These are phyloP conservation scores for Nineta flava DNA, from an alignment of 2,888 invertebrate species.

Conservation along the genomic window DNA sequence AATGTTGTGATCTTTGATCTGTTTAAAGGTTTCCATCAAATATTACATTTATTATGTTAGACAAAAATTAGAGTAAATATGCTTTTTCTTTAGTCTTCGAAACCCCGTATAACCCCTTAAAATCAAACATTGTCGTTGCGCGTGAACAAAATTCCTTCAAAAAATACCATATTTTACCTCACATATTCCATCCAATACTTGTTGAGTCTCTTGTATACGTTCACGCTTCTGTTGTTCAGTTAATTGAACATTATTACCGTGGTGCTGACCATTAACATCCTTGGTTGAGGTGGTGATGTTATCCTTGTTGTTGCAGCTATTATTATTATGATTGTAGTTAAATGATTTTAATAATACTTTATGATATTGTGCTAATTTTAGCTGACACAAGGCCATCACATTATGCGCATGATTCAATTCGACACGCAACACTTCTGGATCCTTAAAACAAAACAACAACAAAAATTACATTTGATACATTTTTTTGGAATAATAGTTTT, in stretches of 20 bases:
- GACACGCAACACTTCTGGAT: constrained; percentile 26
- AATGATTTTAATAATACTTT: constrained; percentile 24
- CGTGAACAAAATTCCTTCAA: too few species aligned
- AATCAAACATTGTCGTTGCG: too few species aligned
- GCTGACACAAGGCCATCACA: constrained; percentile 27
- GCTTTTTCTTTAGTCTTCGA: too few species aligned
- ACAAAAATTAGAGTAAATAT: too few species aligned
- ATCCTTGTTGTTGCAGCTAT: too few species aligned
- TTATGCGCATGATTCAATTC: constrained; percentile 30
- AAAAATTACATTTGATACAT: constrained; percentile 2
- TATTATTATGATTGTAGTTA: constrained; percentile 13
- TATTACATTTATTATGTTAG: too few species aligned
- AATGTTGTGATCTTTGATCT: too few species aligned
- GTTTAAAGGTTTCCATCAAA: too few species aligned
- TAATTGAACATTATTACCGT: too few species aligned
- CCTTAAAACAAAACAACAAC: constrained; percentile 18
- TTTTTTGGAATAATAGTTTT: neutral
- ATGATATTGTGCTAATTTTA: constrained; percentile 28
- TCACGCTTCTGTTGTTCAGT: neutral
- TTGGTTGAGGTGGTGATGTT: too few species aligned
- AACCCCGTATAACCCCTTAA: too few species aligned
- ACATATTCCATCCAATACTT: constrained; percentile 31
- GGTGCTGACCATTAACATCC: too few species aligned
- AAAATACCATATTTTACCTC: constrained; percentile 21
- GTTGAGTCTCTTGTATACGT: constrained; percentile 21